A percentile compares a stretch with the other conserved stretches of the same genome.
Evolutionary conservation across 1,140 invertebrate genomes (phyloP).

Genomic region (Rhysida immarginata): DNA sequence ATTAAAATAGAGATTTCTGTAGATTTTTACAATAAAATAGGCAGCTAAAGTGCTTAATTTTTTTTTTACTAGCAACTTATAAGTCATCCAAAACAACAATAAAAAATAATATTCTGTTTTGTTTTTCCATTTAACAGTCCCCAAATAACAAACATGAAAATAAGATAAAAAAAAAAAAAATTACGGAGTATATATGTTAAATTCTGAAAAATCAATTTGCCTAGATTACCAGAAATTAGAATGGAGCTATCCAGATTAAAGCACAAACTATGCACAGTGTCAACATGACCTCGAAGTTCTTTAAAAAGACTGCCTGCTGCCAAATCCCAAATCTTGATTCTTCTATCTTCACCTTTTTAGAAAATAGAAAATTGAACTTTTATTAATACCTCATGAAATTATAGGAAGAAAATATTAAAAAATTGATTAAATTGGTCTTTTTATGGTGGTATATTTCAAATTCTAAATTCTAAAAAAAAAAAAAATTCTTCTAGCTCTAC

Average conservation of each 20-base stretch:
- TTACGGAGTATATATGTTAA: not conserved
- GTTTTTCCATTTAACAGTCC: too few relatives aligned
- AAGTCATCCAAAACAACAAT: too few relatives aligned
- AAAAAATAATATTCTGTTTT: too few relatives aligned
- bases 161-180: not conserved
- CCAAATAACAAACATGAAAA: not conserved
- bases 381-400: not conserved
- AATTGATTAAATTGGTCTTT: too few relatives aligned
- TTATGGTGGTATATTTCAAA: too few relatives aligned
- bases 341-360: slow-evolving; percentile 43
- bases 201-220: not conserved
- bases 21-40: too few relatives aligned
- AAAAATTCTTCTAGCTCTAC: too few relatives aligned
- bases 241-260: slow-evolving; percentile 44
- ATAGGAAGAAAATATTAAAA: too few relatives aligned
- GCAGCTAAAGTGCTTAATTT: too few relatives aligned
- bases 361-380: slow-evolving; percentile 8
- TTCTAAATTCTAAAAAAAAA: too few relatives aligned
- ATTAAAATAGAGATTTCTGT: too few relatives aligned
- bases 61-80: too few relatives aligned
- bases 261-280: slow-evolving; percentile 40
- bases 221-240: slow-evolving; percentile 37
- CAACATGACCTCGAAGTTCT: slow-evolving; percentile 44
- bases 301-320: slow-evolving; percentile 40
- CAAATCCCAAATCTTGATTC: slow-evolving; percentile 51